Percentiles rank a stretch among this genome's conserved stretches.
Evolutionary conservation across 2,888 invertebrate genomes (phyloP).

Genomic region (Sarcophaga rosellei): DNA sequence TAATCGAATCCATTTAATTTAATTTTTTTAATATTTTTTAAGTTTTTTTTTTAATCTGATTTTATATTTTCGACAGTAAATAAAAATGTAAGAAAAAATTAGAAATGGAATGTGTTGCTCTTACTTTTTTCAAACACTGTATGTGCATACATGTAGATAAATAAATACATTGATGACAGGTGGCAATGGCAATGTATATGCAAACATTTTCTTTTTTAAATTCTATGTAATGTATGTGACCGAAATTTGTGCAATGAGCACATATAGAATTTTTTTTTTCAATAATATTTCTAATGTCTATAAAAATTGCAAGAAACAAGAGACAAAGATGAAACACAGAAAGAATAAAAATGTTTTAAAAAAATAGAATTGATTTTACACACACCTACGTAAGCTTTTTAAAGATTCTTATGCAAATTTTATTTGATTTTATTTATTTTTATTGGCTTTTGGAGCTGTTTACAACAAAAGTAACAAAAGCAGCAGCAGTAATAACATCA

Average conservation of each 20-base stretch:
- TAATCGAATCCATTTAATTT: no score
- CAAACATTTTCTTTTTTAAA: no score
- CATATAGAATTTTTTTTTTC: slow-evolving; percentile 20
- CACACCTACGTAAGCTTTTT: slow-evolving; percentile 21
- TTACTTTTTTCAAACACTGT: neutral
- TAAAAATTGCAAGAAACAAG: slow-evolving; percentile 1
- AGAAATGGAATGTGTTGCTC: no score
- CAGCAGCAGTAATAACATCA: neutral
- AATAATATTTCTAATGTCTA: slow-evolving; percentile 12
- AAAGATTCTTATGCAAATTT: slow-evolving; percentile 56
- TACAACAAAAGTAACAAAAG: neutral
- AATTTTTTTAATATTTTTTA: no score
- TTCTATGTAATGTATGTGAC: slow-evolving; percentile 10
- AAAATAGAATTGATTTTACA: neutral
- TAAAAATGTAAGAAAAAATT: no score
- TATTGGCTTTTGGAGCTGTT: no score
- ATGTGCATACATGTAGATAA: neutral
- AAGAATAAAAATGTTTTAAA: slow-evolving; percentile 12
- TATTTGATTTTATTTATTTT: slow-evolving; percentile 11
- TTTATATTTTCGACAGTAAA: no score
- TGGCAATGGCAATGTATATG: slow-evolving; percentile 47
- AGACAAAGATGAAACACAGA: neutral
- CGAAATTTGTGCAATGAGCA: slow-evolving; percentile 47
- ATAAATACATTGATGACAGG: slow-evolving; percentile 20
- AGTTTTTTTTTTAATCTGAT: no score